These are phyloP conservation scores for Drosophila limbata DNA, from an alignment of 2,888 invertebrate species.

Conservation along the genomic window DNA sequence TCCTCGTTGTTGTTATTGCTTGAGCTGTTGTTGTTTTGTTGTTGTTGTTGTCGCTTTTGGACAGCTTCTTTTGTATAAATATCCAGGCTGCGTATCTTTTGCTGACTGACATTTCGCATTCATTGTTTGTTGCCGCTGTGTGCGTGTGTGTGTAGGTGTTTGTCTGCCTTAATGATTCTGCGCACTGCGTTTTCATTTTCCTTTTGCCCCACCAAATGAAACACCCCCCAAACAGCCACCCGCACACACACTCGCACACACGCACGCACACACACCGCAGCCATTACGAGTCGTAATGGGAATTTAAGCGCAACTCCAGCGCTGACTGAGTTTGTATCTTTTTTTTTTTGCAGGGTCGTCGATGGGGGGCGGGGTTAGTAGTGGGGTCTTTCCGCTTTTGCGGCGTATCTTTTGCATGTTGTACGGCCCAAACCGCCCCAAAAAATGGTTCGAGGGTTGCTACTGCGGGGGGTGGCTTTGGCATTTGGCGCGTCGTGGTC, in stretches of 20 bases:
- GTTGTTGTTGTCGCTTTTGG: conserved; percentile 40
- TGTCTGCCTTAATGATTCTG: conserved; percentile 80
- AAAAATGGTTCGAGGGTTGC: conserved; percentile 44
- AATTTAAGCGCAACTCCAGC: conserved; percentile 77
- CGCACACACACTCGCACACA: conserved; percentile 32
- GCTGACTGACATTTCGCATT: conserved; percentile 72
- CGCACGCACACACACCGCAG: conserved; percentile 62
- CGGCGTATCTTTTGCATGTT: conserved; percentile 79
- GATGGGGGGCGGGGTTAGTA: not conserved
- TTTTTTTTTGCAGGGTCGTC: conserved; percentile 16
- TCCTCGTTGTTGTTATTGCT: conserved; percentile 22
- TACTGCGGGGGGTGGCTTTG: conserved; percentile 29
- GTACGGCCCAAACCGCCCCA: conserved; percentile 50
- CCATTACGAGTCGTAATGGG: conserved; percentile 82
- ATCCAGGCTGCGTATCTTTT: conserved; percentile 65
- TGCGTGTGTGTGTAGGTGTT: conserved; percentile 44
- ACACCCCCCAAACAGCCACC: conserved; percentile 37
- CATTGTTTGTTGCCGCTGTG: conserved; percentile 48
- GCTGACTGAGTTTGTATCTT: conserved; percentile 54
- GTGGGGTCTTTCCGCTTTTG: conserved; percentile 73
- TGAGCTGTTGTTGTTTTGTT: conserved; percentile 14
- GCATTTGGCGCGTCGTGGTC: conserved; percentile 58
- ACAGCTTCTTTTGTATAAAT: conserved; percentile 71
- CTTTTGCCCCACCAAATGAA: conserved; percentile 43
- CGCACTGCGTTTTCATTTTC: conserved; percentile 81